Percentiles rank a stretch among this genome's conserved stretches.
Conservation (phyloP, 1,140 invertebrate species). For the Halyomorpha halys region DNA sequence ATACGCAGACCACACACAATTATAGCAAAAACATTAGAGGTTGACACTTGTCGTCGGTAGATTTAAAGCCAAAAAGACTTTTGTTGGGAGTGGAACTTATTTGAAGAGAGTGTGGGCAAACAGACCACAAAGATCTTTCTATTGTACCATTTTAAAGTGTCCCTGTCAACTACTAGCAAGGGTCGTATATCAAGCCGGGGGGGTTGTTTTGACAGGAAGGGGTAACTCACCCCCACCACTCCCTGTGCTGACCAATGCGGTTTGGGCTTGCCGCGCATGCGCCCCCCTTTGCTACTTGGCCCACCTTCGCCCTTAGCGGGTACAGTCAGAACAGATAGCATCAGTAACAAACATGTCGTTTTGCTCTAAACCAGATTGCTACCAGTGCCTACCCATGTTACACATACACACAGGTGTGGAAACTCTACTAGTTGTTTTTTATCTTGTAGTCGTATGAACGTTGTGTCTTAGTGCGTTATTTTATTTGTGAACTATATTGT, state of each 20-base stretch:
- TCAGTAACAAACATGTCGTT: conserved; percentile 18
- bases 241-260: not conserved
- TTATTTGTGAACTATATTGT: too few species aligned
- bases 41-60: too few species aligned
- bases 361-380: conserved; percentile 24
- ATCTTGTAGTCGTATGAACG: too few species aligned
- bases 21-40: too few species aligned
- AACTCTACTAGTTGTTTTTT: not conserved
- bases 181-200: not conserved
- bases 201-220: not conserved
- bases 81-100: too few species aligned
- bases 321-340: conserved; percentile 12
- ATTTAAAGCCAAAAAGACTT: too few species aligned
- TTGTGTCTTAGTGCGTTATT: not conserved
- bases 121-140: too few species aligned
- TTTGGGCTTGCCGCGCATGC: not conserved
- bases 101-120: too few species aligned
- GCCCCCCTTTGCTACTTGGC: not conserved
- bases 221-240: not conserved
- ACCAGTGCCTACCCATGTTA: conserved; percentile 22
- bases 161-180: too few species aligned
- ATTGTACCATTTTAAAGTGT: too few species aligned
- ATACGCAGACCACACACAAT: too few species aligned
- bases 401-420: conserved; percentile 11
- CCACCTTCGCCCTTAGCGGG: not conserved